Evolutionary conservation across 2,113 vertebrate genomes (phyloP), one percentile per base, ranked within the genome.

Genomic region (Chloroceryle aenea): DNA sequence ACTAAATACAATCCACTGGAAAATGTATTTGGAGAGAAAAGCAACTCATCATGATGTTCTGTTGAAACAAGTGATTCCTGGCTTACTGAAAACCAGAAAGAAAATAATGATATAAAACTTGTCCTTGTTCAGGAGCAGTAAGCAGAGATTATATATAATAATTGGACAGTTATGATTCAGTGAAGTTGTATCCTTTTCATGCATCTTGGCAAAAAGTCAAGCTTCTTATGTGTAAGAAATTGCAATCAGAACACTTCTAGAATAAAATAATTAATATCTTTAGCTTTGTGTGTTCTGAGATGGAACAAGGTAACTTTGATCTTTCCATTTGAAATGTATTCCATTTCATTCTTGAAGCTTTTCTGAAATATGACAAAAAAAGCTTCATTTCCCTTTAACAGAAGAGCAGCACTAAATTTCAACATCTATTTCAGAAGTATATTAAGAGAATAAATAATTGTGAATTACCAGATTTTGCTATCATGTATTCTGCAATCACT

Each of bases 121-220:
- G 48, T 77, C 80, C 86, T 92, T 94, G 69, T 72, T 95, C 67
- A 76, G 82, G 48, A 94, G 87, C 59, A 80, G 75, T 83, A 89
- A 84, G 91, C 71, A 95, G 84, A 89, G 45, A 95, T 93, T 93
- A 74, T 48, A 68, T 76, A 71, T 95, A 96, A 96, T 93, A 96
- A 96, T 93, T 96, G 89, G 80, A 89, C 72, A 94, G 69, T 78
- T 95, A 53, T 85, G 79, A 96, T 88, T 95, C 94, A 95, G 52
- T 94, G 83, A 71, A 81, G 84, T 36, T 48, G 25, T 61, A 71
- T 63, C 72, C 32, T 64, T 82, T 69, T 88, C 22, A 78, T 89
- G 62, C 59, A 75, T 77, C 72, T 77, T 88, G 89, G 87, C 63
- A 90, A 94, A 87, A 93, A 91, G 68, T 87, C 81, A 94, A 45